Percentiles rank a stretch among this genome's conserved stretches.
Conservation (phyloP, 2,888 invertebrate genomes). For the Dinocampus coccinellae region DNA sequence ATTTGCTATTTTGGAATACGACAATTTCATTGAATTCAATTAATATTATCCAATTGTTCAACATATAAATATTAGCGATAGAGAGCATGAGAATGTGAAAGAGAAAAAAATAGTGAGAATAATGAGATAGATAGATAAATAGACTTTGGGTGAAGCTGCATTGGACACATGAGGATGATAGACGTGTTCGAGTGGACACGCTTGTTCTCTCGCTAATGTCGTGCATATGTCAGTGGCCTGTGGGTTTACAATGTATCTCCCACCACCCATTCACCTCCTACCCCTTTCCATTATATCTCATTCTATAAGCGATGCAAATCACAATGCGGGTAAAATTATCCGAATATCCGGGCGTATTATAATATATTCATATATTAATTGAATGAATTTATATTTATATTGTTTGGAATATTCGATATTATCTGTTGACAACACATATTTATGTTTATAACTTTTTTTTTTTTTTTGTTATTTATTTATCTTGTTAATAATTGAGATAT, state of each 20-base stretch:
- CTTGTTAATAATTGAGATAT: background rate
- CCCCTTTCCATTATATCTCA: slow-evolving; percentile 2
- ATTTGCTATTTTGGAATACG: too few species aligned
- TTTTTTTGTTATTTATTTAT: background rate
- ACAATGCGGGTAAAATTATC: slow-evolving; percentile 43
- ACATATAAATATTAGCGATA: too few species aligned
- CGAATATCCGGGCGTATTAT: slow-evolving; percentile 41
- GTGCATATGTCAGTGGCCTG: slow-evolving; percentile 29
- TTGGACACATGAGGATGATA: slow-evolving; percentile 31
- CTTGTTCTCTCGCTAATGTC: slow-evolving; percentile 12
- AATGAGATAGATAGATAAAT: too few species aligned
- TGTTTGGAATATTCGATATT: slow-evolving; percentile 9
- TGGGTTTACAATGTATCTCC: slow-evolving; percentile 22
- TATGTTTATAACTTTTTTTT: background rate
- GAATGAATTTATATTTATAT: slow-evolving; percentile 28
- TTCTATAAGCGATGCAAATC: background rate
- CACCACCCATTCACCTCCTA: background rate
- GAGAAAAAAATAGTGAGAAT: background rate
- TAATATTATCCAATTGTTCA: too few species aligned
- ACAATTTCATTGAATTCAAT: too few species aligned
- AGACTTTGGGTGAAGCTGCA: slow-evolving; percentile 12
- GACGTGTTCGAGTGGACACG: slow-evolving; percentile 30
- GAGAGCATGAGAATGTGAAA: too few species aligned
- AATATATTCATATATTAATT: slow-evolving; percentile 42
- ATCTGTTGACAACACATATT: slow-evolving; percentile 11